Conservation (phyloP, 2,797 vertebrate genomes). For the Chaetophractus vellerosus region DNA sequence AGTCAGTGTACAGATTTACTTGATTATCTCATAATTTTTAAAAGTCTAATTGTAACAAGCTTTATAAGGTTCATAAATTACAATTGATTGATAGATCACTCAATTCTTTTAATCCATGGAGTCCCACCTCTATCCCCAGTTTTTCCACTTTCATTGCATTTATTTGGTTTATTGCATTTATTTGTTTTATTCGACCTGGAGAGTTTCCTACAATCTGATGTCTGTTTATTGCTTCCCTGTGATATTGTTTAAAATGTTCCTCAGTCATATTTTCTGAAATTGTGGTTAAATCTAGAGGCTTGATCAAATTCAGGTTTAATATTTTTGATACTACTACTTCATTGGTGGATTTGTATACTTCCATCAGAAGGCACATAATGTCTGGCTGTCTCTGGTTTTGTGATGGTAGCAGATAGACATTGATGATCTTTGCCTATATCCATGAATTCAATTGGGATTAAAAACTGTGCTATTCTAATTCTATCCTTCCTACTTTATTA, state of each 20-base stretch:
- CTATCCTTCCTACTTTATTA: background rate
- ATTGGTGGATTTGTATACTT: background rate
- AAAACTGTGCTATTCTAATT: background rate
- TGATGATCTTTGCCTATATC: background rate
- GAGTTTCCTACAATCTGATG: background rate
- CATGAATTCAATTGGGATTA: background rate
- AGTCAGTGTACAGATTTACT: background rate
- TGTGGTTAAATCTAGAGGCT: background rate
- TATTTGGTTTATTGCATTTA: background rate
- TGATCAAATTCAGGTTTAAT: constrained; percentile 2
- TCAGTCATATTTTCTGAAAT: background rate
- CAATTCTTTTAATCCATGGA: background rate
- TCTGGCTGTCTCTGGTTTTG: background rate
- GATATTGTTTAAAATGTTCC: background rate
- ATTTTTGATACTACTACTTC: background rate
- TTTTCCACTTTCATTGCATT: background rate
- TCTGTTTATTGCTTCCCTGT: background rate
- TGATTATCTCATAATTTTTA: background rate
- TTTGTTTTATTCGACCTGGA: background rate
- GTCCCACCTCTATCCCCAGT: background rate
- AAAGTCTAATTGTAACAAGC: background rate
- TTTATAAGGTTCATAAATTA: background rate
- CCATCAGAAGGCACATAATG: background rate
- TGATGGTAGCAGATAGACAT: background rate
- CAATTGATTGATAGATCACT: background rate